A percentile compares a stretch with the other conserved stretches of the same genome.
These are phyloP conservation scores for Etheostoma spectabile DNA, from an alignment of 2,113 vertebrate species.

Conservation along the genomic window DNA sequence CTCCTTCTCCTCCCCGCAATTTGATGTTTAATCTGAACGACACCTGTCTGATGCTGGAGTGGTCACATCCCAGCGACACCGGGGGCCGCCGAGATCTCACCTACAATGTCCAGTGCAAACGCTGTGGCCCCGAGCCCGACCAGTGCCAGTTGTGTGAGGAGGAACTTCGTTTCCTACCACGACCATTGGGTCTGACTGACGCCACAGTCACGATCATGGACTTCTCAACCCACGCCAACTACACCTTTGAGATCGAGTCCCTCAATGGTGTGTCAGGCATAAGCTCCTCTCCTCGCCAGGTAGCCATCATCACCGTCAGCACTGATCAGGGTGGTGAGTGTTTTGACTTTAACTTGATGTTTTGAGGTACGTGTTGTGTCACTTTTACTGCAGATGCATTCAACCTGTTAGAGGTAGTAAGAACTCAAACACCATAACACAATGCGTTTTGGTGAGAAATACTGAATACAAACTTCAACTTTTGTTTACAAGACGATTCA, in stretches of 20 bases:
- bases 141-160: conserved; percentile 91
- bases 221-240: conserved; percentile 93
- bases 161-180: conserved; percentile 92
- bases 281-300: conserved; percentile 90
- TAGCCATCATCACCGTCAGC: conserved; percentile 91
- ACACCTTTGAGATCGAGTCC: conserved; percentile 96
- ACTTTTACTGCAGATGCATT: not conserved
- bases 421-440: not conserved
- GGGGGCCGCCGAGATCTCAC: conserved; percentile 94
- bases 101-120: conserved; percentile 93
- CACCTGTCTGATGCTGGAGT: conserved; percentile 93
- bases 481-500: not conserved
- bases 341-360: not conserved
- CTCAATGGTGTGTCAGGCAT: conserved; percentile 92
- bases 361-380: not conserved
- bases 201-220: conserved; percentile 90
- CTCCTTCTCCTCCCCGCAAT: conserved; percentile 88
- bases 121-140: conserved; percentile 86
- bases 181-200: conserved; percentile 90
- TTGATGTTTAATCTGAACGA: conserved; percentile 94
- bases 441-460: not conserved
- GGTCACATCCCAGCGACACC: conserved; percentile 93
- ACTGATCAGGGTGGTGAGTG: conserved; percentile 94
- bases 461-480: not conserved
- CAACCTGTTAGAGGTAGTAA: too few relatives aligned